phyloP scores from a whole-genome alignment of 2,888 invertebrate genomes.

The Macrosoma leucophasiata region DNA sequence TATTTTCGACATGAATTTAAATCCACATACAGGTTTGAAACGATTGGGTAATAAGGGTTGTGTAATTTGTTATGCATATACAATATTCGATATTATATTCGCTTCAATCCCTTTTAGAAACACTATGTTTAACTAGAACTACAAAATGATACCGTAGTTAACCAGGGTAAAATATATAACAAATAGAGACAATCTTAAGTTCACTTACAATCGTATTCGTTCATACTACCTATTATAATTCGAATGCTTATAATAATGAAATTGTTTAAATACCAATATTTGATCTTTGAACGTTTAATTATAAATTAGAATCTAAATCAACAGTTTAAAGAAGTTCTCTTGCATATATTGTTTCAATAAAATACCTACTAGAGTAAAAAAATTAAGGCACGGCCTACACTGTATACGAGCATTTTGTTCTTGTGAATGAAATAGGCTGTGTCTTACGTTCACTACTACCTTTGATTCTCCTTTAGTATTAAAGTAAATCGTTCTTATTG shows the following conservation, averaged over 20 bases:
- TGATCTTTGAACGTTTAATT: too few relatives aligned
- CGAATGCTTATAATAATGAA: slow-evolving; percentile 29
- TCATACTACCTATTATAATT: slow-evolving; percentile 35
- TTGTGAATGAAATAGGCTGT: too few relatives aligned
- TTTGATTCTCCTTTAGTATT: slow-evolving; percentile 52
- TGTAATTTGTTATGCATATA: slow-evolving; percentile 68
- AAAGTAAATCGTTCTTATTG: slow-evolving; percentile 55
- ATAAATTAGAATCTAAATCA: too few relatives aligned
- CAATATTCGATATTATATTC: slow-evolving; percentile 51
- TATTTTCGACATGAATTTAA: slow-evolving; percentile 36
- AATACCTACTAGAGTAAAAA: too few relatives aligned
- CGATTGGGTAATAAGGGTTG: slow-evolving; percentile 69
- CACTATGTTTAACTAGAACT: slow-evolving; percentile 33
- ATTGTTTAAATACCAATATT: too few relatives aligned
- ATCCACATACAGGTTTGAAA: slow-evolving; percentile 51
- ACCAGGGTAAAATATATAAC: slow-evolving; percentile 52
- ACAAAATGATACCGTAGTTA: slow-evolving; percentile 41
- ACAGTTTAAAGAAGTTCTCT: too few relatives aligned
- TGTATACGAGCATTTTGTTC: too few relatives aligned
- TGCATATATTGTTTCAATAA: too few relatives aligned
- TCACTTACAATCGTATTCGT: slow-evolving; percentile 31
- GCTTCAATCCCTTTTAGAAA: slow-evolving; percentile 43
- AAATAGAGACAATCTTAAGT: slow-evolving; percentile 36
- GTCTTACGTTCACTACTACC: too few relatives aligned
- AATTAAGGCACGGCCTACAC: too few relatives aligned